Conservation (phyloP, 2,797 vertebrate genomes). For the Clarias laeviceps region DNA sequence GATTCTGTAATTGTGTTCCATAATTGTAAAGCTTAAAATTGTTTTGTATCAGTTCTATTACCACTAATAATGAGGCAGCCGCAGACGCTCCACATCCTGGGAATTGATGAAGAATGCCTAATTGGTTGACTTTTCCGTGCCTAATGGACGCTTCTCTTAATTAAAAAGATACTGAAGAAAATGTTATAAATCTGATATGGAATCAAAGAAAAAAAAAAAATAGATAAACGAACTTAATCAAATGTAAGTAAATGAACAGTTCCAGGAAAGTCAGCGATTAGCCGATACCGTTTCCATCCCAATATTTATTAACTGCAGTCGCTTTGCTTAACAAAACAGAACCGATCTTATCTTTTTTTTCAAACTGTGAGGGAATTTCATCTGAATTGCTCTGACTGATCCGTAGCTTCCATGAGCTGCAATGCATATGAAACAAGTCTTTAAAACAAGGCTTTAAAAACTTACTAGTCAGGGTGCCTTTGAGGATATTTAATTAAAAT, state of each 20-base stretch:
- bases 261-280: slow-evolving; percentile 88
- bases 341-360: slow-evolving; percentile 84
- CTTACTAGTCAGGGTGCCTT: slow-evolving; percentile 99
- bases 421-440: slow-evolving; percentile 98
- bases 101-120: slow-evolving; percentile 82
- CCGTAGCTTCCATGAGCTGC: slow-evolving; percentile 92
- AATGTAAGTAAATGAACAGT: slow-evolving; percentile 87
- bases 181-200: slow-evolving; percentile 83
- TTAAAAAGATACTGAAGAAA: slow-evolving; percentile 87
- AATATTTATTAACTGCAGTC: slow-evolving; percentile 86
- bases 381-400: slow-evolving; percentile 85
- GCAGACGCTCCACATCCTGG: slow-evolving; percentile 77
- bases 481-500: slow-evolving; percentile 99
- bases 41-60: slow-evolving; percentile 81
- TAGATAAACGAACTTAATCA: slow-evolving; percentile 86
- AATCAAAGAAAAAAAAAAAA: slow-evolving; percentile 23
- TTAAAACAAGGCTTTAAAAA: slow-evolving; percentile 99
- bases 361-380: slow-evolving; percentile 88
- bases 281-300: slow-evolving; percentile 81
- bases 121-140: slow-evolving; percentile 85
- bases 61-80: slow-evolving; percentile 81
- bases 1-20: slow-evolving; percentile 73
- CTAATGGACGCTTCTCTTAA: slow-evolving; percentile 86
- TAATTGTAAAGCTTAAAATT: slow-evolving; percentile 77
- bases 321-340: slow-evolving; percentile 88